Evolutionary conservation across 2,113 vertebrate species (phyloP), one percentile per base, ranked within the genome.

Genomic region (Cranoglanis bouderius): DNA sequence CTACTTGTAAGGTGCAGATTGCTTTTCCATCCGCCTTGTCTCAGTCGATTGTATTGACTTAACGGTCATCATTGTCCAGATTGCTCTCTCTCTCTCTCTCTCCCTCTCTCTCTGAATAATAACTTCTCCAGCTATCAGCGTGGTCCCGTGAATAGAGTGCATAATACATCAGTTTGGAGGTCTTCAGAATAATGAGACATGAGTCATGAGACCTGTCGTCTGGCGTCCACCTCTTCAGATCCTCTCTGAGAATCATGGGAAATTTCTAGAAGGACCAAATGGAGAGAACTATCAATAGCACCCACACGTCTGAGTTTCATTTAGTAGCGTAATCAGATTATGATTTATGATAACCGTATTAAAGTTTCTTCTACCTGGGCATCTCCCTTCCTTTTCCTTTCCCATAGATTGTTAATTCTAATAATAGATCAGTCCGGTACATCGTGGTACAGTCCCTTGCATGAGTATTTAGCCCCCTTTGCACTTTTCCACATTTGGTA

Each of bases 151-250:
- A 87, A 77, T 57, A 61, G 75, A 49, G 43, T 43, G 77, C 80
- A 82, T 89, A 83, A 89, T 77, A 59, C 78, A 82, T 89, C 86
- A 84, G 88, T 70, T 82, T 67, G 81, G 88, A 81, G 87, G 77
- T 77, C 75, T 87, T 88, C 75, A 85, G 55, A 88, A 87, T 91
- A 89, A 91, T 89, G 35, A 87, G 82, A 89, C 43, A 70, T 87
- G 85, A 91, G 53, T 89, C 90, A 89, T 82, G 80, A 82, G 80
- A 57, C 75, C 57, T 67, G 70, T 82, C 78, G 4, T 51, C 74
- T 53, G 82, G 26, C 53, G 26, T 16, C 80, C 46, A 6, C 82
- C 38, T 53, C 82, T 46, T 87, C 85, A 89, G 75, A 83, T 32
- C 61, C 38, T 81, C 72, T 35, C 14, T 46, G 38, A 53, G 74